Base-by-base conservation (phyloP, 2,888 invertebrate species). In the Pyrgus malvae region DNA sequence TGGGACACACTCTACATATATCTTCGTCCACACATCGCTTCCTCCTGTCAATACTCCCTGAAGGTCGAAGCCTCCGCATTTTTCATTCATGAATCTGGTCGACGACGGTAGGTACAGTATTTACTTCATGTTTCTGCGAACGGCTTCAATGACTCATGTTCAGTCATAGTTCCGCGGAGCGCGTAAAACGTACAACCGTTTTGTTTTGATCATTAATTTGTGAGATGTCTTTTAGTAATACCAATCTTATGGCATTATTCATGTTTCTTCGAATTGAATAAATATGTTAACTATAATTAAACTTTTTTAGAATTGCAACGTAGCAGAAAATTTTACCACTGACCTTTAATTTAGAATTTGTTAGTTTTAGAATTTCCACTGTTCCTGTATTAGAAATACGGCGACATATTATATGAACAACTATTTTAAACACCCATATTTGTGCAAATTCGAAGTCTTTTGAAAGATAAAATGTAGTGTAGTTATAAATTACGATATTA, bases 41-140 rank as follows among this genome's bases (percentile, higher is more conserved):
- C 29, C 11, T 29, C 23, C 45, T 45, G 31, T 31, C 53, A 53
- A 53, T 53, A 45, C 11, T 17, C 11, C 11, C 16, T 21, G 53
- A 53, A 53, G 53, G 53, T 45, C 53, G 53, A 45, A 38, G 53
- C 38, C 37, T 37, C 21, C 21, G 21, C 37, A 44, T 37, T 45
- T 38, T 8, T 51, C 51, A 51, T 37, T 45, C 37, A 53, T 35
- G 38, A 29, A 11, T 35, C 29, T 38, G 29, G 29, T 14, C 19
- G 33, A 37, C 29, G 45, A 51, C 19, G 29, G 29, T 45, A 29
- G 29, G 29, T 45, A 29, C 45, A 44, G 51, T 51, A 21, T 37
- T 51, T 44, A 23, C 23, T 53, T 29, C 17, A 25, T 42, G 50
- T 45, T 53, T 53, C 48, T 19, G 44, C 37, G 37, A 51, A 51